Conservation (phyloP, 2,113 vertebrate genomes). For the Scomber scombrus region DNA sequence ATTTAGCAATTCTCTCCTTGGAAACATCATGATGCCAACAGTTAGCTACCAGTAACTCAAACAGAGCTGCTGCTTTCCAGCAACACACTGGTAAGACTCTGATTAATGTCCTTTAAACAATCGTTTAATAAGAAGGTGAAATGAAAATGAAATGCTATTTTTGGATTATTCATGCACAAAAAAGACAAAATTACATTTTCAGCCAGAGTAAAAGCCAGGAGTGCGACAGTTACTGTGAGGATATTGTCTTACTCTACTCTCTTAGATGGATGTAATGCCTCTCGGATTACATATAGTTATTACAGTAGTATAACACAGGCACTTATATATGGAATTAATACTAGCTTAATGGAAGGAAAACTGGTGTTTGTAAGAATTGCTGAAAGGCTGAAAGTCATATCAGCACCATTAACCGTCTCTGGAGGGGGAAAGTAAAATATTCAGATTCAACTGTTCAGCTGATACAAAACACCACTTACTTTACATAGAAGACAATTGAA, state of each 20-base stretch:
- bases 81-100: not conserved
- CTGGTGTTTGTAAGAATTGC: slow-evolving; percentile 12
- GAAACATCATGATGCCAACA: not conserved
- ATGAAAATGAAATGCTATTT: not conserved
- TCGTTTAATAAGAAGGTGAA: slow-evolving; percentile 11
- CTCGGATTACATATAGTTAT: slow-evolving; percentile 10
- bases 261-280: slow-evolving; percentile 8
- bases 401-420: slow-evolving; percentile 14
- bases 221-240: not conserved
- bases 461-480: slow-evolving; percentile 1
- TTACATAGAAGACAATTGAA: not conserved
- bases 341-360: slow-evolving; percentile 25
- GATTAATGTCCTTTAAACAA: not conserved
- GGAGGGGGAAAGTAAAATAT: slow-evolving; percentile 6
- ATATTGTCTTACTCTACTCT: not conserved
- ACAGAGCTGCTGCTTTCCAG: not conserved
- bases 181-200: not conserved
- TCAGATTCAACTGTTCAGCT: slow-evolving; percentile 1
- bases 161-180: not conserved
- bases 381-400: slow-evolving; percentile 1
- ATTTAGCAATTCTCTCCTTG: too few species aligned
- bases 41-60: not conserved
- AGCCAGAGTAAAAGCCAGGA: not conserved
- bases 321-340: slow-evolving; percentile 41
- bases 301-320: not conserved